Base-by-base conservation (phyloP, 1,140 invertebrate species). In the Zaprionus lachaisei region DNA sequence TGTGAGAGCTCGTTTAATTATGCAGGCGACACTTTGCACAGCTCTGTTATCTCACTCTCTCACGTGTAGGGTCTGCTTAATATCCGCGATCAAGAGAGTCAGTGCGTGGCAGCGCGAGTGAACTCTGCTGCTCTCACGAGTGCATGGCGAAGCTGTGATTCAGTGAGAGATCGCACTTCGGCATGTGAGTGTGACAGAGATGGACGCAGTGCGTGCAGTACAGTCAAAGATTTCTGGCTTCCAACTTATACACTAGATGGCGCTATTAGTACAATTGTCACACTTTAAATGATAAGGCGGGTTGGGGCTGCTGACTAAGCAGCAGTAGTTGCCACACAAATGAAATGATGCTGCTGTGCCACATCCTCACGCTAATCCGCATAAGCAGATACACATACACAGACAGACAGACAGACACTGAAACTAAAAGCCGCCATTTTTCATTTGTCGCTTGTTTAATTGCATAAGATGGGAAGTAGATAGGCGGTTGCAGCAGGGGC, bases 381-480 rank as follows among this genome's bases (percentile, higher is more conserved):
- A 75, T 41, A 70, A 60, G 49, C 44, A 57, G 38, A 69, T n/a
- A 55, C 24, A 61, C n/a, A n/a, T n/a, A n/a, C n/a, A n/a, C 56
- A 62, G 26, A 38, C 34, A 58, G 26, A 38, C 34, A 58, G 24
- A 24, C 31, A 70, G 9, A 60, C 22, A 66, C 61, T 71, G 47
- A 51, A 75, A 75, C 73, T 76, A 72, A 77, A 79, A 79, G 72
- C 73, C 77, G 73, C 78, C 75, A 77, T 80, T 80, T 80, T 80
- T 80, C 75, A 80, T 80, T 80, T 79, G 71, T 54, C 61, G 75
- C 75, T 78, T 73, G 66, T 80, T 77, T 78, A 80, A 77, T 80
- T 78, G 75, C 71, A 80, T 80, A 80, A 80, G 78, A 77, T 73
- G 65, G 41, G 56, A 67, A 57, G 60, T 57, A 60, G 56, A 55